Evolutionary conservation across 2,888 invertebrate genomes (phyloP).

Genomic region (Stegana nigrithorax): DNA sequence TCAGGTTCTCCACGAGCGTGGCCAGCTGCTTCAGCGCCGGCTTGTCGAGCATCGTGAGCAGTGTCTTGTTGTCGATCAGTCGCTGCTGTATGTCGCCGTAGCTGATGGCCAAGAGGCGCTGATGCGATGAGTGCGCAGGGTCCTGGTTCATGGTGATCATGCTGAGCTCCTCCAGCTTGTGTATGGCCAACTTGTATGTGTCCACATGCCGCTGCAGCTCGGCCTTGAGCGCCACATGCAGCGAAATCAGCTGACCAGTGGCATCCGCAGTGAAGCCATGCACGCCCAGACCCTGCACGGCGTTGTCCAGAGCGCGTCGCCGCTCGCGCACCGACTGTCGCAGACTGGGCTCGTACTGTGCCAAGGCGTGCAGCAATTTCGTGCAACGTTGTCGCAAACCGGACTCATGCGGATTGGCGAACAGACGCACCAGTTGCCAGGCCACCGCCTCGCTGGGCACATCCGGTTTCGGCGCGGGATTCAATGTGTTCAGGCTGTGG

Average conservation of each 20-base stretch:
- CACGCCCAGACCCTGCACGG: conserved; percentile 87
- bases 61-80: conserved; percentile 90
- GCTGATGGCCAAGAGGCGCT: conserved; percentile 84
- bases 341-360: conserved; percentile 76
- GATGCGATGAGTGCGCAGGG: conserved; percentile 89
- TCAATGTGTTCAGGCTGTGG: conserved; percentile 67
- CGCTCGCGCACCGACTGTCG: conserved; percentile 77
- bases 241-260: conserved; percentile 76
- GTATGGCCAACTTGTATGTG: conserved; percentile 87
- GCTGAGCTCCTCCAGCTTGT: conserved; percentile 83
- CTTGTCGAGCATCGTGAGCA: conserved; percentile 86
- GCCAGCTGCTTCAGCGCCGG: conserved; percentile 82
- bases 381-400: conserved; percentile 75
- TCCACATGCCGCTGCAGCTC: conserved; percentile 87
- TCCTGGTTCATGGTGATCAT: conserved; percentile 75
- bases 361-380: conserved; percentile 73
- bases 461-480: conserved; percentile 73
- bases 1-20: conserved; percentile 76
- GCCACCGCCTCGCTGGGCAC: conserved; percentile 83
- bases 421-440: conserved; percentile 86
- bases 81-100: conserved; percentile 89
- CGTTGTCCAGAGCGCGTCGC: conserved; percentile 82
- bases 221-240: conserved; percentile 84
- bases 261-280: conserved; percentile 84
- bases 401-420: conserved; percentile 73